phyloP scores from a whole-genome alignment of 1,140 invertebrate genomes.

The Piezodorus guildinii region DNA sequence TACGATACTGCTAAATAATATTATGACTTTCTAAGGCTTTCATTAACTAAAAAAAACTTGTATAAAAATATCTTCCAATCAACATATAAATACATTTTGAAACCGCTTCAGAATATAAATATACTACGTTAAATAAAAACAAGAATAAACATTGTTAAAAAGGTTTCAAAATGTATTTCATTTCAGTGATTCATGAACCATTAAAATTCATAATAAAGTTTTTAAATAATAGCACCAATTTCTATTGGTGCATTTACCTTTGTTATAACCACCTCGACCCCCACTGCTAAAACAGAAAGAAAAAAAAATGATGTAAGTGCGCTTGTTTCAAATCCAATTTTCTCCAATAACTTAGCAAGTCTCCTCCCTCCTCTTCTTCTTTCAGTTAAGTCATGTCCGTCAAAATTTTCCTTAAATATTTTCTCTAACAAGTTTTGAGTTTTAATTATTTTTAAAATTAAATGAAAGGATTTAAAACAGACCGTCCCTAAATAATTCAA shows the following conservation, averaged over 20 bases:
- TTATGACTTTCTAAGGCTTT: too few species aligned
- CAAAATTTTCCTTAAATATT: background rate
- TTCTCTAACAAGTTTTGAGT: too few species aligned
- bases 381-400: slow-evolving; percentile 1
- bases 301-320: slow-evolving; percentile 17
- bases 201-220: background rate
- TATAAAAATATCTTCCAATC: too few species aligned
- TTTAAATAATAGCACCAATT: slow-evolving; percentile 23
- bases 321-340: slow-evolving; percentile 4
- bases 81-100: too few species aligned
- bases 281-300: slow-evolving; percentile 30
- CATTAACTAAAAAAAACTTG: too few species aligned
- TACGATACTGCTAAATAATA: too few species aligned
- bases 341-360: slow-evolving; percentile 6
- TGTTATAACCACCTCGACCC: slow-evolving; percentile 29
- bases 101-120: too few species aligned
- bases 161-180: slow-evolving; percentile 1
- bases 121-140: too few species aligned
- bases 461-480: too few species aligned
- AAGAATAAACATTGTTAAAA: background rate
- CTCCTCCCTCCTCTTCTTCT: slow-evolving; percentile 3
- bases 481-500: too few species aligned
- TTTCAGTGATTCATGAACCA: background rate
- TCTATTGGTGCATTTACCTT: slow-evolving; percentile 28
- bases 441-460: too few species aligned